Evolutionary conservation across 2,113 vertebrate genomes (phyloP), one percentile per base, ranked within the genome.

Genomic region (Melozone crissalis): DNA sequence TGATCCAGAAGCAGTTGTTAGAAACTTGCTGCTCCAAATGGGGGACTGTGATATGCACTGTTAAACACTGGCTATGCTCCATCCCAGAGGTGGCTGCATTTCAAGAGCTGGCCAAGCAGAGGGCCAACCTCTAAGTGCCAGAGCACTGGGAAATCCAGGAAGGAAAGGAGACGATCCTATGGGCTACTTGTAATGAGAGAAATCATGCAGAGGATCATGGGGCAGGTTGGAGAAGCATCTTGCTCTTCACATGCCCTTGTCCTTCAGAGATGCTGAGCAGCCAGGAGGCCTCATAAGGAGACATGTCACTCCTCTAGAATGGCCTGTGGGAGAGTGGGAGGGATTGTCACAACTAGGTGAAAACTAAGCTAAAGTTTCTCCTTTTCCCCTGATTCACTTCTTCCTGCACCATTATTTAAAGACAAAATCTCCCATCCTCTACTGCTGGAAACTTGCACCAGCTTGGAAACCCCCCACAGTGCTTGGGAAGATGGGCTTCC

Each of bases 41-140:
- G 63, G 24, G 55, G 31, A 62, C 43, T 28, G 68, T 0, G 68
- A 75, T 61, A 67, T 1, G 58, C 39, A 19, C 82, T 69, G 49
- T 82, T 96, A 73, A 82, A 75, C 65, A 51, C 55, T 88, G 91
- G 83, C 91, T 94, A 46, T 13, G 57, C 69, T 96, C 94, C 94
- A 95, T 78, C 58, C 59, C 81, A 86, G 62, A 54, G 62, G 37
- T 0, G 0, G 73, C 77, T 84, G 83, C 74, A 49, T 82, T 95
- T 94, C 85, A 77, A 79, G 72, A 72, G 35, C 69, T 88, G 69
- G 77, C 75, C 84, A 77, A 96, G 69, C 4, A 4, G n/a, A 87
- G 41, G 57, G 59, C 39, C 75, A 80, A 54, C 41, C 37, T 74
- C 39, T 49, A 74, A 76, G 61, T 73, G 86, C 30, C 78, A 83